These are phyloP conservation scores for Sinella curviseta DNA, from an alignment of 1,140 invertebrate species.

Conservation along the genomic window DNA sequence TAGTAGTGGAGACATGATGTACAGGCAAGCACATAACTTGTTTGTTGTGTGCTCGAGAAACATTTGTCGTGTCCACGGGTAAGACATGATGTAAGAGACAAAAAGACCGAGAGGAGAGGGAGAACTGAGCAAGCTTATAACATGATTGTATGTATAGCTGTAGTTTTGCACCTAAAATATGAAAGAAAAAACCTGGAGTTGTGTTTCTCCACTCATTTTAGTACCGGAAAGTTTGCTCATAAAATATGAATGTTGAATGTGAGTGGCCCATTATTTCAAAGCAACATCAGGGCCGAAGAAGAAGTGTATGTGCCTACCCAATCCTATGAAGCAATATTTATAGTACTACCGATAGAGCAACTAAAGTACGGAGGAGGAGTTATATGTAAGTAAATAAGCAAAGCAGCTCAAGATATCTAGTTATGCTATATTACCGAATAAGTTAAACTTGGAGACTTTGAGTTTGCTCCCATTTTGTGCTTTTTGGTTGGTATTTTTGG, in stretches of 20 bases:
- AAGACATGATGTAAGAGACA: conserved; percentile 6
- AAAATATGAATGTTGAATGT: conserved; percentile 26
- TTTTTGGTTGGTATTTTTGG: too few species aligned
- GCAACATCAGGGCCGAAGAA: conserved; percentile 1
- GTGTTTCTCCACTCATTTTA: conserved; percentile 16
- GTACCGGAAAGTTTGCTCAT: conserved; percentile 23
- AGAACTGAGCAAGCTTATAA: not conserved
- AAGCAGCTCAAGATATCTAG: too few species aligned
- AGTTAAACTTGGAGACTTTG: too few species aligned
- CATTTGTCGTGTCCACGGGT: conserved; percentile 25
- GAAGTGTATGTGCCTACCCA: too few species aligned
- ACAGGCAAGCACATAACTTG: too few species aligned
- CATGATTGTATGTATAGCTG: too few species aligned
- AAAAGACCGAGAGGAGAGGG: not conserved
- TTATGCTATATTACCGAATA: too few species aligned
- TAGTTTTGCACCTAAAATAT: too few species aligned
- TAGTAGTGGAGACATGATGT: not conserved
- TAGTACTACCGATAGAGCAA: too few species aligned
- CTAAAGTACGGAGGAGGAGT: too few species aligned
- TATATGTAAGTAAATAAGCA: too few species aligned
- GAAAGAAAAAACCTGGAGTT: not conserved
- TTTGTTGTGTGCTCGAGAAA: not conserved
- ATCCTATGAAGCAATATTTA: not conserved
- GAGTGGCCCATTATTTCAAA: conserved; percentile 24
- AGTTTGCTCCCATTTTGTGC: too few species aligned